Percentiles rank a stretch among this genome's conserved stretches.
phyloP scores from a whole-genome alignment of 2,797 vertebrate genomes.

The Sparidentex hasta region DNA sequence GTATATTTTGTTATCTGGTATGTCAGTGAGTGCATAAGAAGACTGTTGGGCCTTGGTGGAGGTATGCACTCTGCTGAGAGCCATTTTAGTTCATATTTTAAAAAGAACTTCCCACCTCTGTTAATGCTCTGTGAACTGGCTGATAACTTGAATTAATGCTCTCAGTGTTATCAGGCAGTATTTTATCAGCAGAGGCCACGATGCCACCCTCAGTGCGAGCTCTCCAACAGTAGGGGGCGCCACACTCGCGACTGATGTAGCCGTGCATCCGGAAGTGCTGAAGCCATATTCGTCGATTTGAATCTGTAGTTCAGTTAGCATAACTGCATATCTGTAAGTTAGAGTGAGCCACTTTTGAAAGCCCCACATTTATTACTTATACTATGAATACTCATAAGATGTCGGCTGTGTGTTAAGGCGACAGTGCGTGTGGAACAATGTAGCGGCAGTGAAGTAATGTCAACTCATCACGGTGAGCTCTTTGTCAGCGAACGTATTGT shows the following conservation, averaged over 20 bases:
- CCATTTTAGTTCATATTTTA: too few species aligned
- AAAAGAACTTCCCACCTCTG: neutral
- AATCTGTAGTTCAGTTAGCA: constrained; percentile 58
- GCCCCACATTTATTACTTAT: accelerated
- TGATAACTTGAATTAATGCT: neutral
- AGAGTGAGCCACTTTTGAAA: constrained; percentile 21
- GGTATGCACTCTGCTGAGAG: too few species aligned
- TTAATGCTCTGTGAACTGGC: neutral
- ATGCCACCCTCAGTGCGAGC: too few species aligned
- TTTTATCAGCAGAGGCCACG: too few species aligned
- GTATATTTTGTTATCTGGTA: too few species aligned
- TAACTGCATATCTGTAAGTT: constrained; percentile 9
- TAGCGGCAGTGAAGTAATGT: constrained; percentile 58
- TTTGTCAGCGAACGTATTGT: constrained; percentile 9
- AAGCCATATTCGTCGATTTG: constrained; percentile 57
- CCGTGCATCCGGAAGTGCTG: constrained; percentile 63
- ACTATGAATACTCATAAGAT: neutral
- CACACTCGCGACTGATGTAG: neutral
- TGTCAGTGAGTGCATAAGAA: too few species aligned
- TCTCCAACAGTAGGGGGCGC: constrained; percentile 54
- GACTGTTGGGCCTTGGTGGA: too few species aligned
- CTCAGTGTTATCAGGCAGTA: neutral
- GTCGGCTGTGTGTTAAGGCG: neutral
- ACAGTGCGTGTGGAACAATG: constrained; percentile 19
- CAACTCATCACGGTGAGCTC: constrained; percentile 57